Conservation (phyloP, 1,140 invertebrate genomes). For the Heliconius himera region DNA sequence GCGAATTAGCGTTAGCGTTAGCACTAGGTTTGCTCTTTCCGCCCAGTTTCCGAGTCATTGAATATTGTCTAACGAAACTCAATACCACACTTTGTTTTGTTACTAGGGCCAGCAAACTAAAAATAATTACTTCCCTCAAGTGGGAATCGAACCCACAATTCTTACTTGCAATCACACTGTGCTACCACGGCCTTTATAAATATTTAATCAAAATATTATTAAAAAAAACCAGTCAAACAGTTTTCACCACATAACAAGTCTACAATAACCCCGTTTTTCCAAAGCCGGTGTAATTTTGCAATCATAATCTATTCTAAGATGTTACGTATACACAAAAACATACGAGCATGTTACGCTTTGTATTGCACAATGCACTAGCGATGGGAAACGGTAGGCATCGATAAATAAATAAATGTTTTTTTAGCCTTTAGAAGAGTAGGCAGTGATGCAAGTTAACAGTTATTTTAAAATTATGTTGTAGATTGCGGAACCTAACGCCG, state of each 20-base stretch:
- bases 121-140: too few relatives aligned
- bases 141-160: not conserved
- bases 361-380: conserved; percentile 27
- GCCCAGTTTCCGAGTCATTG: too few relatives aligned
- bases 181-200: not conserved
- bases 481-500: too few relatives aligned
- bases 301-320: conserved; percentile 24
- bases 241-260: conserved; percentile 2
- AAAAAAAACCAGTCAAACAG: not conserved
- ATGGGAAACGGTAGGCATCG: not conserved
- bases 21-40: too few relatives aligned
- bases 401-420: conserved; percentile 13
- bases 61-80: too few relatives aligned
- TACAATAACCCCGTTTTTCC: conserved; percentile 15
- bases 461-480: too few relatives aligned
- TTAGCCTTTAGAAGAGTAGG: not conserved
- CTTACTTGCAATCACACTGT: not conserved
- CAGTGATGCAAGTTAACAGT: too few relatives aligned
- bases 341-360: conserved; percentile 11
- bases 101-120: too few relatives aligned
- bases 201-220: not conserved
- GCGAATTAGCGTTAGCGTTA: too few relatives aligned
- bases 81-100: too few relatives aligned
- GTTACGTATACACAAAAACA: conserved; percentile 32
- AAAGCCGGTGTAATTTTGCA: conserved; percentile 22